phyloP scores from a whole-genome alignment of 2,888 invertebrate genomes.

The Coelopa pilipes region DNA sequence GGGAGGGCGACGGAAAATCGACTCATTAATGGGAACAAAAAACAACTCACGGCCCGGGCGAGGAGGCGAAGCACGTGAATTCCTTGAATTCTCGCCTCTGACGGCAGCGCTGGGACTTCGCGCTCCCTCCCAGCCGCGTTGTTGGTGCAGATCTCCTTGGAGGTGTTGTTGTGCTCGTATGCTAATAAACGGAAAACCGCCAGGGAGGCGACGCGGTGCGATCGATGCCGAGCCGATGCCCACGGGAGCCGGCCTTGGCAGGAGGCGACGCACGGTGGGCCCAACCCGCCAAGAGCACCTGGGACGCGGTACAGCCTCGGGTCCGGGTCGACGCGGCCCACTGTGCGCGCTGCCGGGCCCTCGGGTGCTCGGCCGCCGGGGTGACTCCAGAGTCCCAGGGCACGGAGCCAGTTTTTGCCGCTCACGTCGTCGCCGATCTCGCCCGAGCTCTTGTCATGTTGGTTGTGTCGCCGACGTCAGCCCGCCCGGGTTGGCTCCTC shows the following conservation, averaged over 20 bases:
- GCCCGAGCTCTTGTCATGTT: too few relatives aligned
- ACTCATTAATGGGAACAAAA: constrained; percentile 6
- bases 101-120: too few relatives aligned
- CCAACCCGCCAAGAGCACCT: too few relatives aligned
- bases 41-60: background rate
- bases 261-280: background rate
- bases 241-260: constrained; percentile 4
- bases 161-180: background rate
- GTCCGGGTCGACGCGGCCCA: background rate
- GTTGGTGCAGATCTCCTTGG: background rate
- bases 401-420: constrained; percentile 10
- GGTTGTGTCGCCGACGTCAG: too few relatives aligned
- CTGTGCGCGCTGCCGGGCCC: background rate
- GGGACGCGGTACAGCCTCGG: too few relatives aligned
- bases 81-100: background rate
- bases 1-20: background rate
- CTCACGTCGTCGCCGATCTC: background rate
- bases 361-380: constrained; percentile 6
- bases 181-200: constrained; percentile 18
- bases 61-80: background rate
- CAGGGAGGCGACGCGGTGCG: background rate
- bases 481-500: background rate
- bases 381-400: constrained; percentile 16
- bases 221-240: too few relatives aligned
- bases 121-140: too few relatives aligned